Percentiles rank a stretch among this genome's conserved stretches.
Conservation (phyloP, 1,140 invertebrate genomes). For the Linepithema humile region DNA sequence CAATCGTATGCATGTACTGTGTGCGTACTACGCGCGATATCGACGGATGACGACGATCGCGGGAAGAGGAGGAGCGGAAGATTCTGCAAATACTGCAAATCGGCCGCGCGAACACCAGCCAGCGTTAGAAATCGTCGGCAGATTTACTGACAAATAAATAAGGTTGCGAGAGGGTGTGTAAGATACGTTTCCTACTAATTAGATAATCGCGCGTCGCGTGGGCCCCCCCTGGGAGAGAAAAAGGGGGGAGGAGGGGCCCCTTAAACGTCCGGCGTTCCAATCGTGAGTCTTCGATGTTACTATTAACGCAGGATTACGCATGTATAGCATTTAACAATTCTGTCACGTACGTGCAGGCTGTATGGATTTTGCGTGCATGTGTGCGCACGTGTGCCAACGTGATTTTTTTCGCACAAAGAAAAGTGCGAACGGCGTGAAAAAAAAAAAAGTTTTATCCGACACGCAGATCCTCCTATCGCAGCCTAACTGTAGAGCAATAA, state of each 20-base stretch:
- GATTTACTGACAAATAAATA: slow-evolving; percentile 52
- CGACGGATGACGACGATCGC: slow-evolving; percentile 3
- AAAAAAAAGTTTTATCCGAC: background rate
- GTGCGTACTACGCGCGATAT: background rate
- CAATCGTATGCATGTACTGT: background rate
- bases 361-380: background rate
- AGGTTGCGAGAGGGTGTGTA: slow-evolving; percentile 1
- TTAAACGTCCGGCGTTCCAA: slow-evolving; percentile 45
- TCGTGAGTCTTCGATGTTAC: slow-evolving; percentile 51
- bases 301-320: slow-evolving; percentile 26
- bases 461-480: slow-evolving; percentile 3
- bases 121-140: slow-evolving; percentile 38
- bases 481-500: slow-evolving; percentile 52
- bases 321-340: slow-evolving; percentile 43
- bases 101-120: slow-evolving; percentile 3
- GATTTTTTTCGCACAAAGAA: background rate
- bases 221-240: too few species aligned
- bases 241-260: slow-evolving; percentile 12
- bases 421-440: background rate
- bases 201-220: slow-evolving; percentile 11
- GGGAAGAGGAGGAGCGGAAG: background rate
- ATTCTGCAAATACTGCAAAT: slow-evolving; percentile 8
- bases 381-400: background rate
- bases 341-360: slow-evolving; percentile 48
- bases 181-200: slow-evolving; percentile 49